Percentiles rank a stretch among this genome's conserved stretches.
These are phyloP conservation scores for Drosophila paulistorum DNA, from an alignment of 1,140 invertebrate species.

Conservation along the genomic window DNA sequence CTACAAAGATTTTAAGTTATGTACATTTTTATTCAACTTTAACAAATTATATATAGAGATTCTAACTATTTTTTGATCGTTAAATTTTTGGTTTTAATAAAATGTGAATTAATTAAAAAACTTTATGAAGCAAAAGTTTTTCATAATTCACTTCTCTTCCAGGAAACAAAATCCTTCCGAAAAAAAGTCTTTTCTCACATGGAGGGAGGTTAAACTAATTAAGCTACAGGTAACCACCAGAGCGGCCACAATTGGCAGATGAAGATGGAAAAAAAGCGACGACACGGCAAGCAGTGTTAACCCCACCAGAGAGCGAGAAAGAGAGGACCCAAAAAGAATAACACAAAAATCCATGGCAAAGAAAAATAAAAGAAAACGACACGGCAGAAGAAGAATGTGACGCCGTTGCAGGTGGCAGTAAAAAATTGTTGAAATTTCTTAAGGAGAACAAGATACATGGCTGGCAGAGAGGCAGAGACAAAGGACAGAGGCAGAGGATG, in stretches of 20 bases:
- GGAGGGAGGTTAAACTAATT: conserved; percentile 56
- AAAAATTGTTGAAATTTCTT: conserved; percentile 75
- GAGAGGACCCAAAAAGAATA: conserved; percentile 6
- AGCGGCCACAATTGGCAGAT: conserved; percentile 8
- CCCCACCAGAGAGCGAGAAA: not conserved
- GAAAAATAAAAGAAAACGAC: conserved; percentile 47
- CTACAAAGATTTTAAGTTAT: too few relatives aligned
- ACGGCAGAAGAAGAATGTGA: conserved; percentile 51
- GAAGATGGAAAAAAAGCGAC: conserved; percentile 9
- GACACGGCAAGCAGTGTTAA: conserved; percentile 24
- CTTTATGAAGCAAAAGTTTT: conserved; percentile 1
- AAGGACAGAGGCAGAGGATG: not conserved
- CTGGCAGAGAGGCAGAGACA: conserved; percentile 6
- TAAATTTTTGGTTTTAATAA: not conserved
- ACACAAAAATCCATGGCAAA: conserved; percentile 33
- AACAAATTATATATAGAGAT: too few relatives aligned
- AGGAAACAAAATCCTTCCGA: not conserved
- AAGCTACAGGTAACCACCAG: conserved; percentile 26
- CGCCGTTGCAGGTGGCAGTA: conserved; percentile 74
- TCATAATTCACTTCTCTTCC: not conserved
- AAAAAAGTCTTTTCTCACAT: conserved; percentile 9
- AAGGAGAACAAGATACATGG: conserved; percentile 28
- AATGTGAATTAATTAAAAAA: conserved; percentile 7
- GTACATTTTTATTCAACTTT: too few relatives aligned
- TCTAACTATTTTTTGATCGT: not conserved